These are phyloP conservation scores for Zosterops hypoxanthus DNA, from an alignment of 2,113 vertebrate genomes.

Conservation along the genomic window DNA sequence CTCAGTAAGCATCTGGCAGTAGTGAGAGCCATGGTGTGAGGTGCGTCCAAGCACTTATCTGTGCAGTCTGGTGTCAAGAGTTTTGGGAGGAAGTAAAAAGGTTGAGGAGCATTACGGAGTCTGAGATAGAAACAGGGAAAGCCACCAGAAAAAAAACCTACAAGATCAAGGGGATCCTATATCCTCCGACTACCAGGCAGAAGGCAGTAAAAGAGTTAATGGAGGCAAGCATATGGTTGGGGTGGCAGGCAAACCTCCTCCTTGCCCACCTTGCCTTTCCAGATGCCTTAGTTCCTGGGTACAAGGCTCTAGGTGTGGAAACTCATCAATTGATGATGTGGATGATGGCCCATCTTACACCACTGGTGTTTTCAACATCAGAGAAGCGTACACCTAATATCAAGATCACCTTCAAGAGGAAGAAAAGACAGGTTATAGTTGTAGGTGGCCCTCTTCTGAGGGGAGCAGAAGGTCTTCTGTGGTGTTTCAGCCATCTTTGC, in stretches of 20 bases:
- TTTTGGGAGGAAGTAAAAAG: not conserved
- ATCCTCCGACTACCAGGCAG: not conserved
- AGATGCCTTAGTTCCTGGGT: not conserved
- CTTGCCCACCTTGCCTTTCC: not conserved
- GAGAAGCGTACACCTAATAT: not conserved
- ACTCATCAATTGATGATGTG: fast-evolving
- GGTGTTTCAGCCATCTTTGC: not conserved
- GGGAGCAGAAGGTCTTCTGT: not conserved
- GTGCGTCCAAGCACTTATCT: not conserved
- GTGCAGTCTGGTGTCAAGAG: not conserved
- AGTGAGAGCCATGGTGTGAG: not conserved
- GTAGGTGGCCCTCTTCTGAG: not conserved
- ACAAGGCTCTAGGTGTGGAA: not conserved
- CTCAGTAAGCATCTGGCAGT: too few relatives aligned
- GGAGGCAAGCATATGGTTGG: fast-evolving
- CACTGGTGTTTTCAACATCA: not conserved
- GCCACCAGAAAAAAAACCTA: not conserved
- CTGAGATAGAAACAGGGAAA: not conserved
- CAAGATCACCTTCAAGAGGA: not conserved
- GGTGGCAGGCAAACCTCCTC: fast-evolving
- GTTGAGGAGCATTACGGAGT: not conserved
- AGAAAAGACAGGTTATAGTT: not conserved
- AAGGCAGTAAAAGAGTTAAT: not conserved
- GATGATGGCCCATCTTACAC: not conserved
- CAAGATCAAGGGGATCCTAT: not conserved